Percentiles rank a stretch among this genome's conserved stretches.
Conservation (phyloP, 1,140 invertebrate species). For the Meloidogyne chitwoodi region DNA sequence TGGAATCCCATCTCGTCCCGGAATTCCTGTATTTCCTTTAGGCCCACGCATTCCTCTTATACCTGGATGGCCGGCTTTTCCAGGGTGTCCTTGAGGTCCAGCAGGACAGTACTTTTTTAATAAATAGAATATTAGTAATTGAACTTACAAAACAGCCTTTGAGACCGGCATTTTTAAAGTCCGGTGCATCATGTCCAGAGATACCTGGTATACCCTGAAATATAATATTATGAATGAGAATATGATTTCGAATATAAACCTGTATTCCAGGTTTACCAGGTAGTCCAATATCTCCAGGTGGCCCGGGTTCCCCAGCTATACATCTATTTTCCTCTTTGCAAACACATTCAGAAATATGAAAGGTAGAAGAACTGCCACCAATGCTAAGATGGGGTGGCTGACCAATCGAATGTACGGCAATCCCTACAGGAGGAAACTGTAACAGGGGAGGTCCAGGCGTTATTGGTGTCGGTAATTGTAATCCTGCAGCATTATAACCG, state of each 20-base stretch:
- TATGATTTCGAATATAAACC: background rate
- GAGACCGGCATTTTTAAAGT: slow-evolving; percentile 17
- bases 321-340: slow-evolving; percentile 32
- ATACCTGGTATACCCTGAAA: slow-evolving; percentile 31
- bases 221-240: background rate
- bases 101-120: slow-evolving; percentile 34
- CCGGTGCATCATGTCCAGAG: slow-evolving; percentile 31
- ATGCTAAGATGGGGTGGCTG: background rate
- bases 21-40: slow-evolving; percentile 39
- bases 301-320: slow-evolving; percentile 29
- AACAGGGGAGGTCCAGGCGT: background rate
- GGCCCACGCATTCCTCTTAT: slow-evolving; percentile 42
- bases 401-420: background rate
- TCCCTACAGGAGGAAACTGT: background rate
- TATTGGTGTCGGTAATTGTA: background rate
- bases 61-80: slow-evolving; percentile 38
- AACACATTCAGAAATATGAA: background rate
- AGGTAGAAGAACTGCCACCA: background rate
- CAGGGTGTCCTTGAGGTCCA: slow-evolving; percentile 33
- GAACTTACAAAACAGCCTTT: slow-evolving; percentile 36
- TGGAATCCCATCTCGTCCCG: slow-evolving; percentile 22
- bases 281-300: slow-evolving; percentile 15
- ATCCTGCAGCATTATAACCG: slow-evolving; percentile 46
- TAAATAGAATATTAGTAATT: background rate
- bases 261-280: slow-evolving; percentile 8